Conservation (phyloP, 1,140 invertebrate species). For the Caligus rogercresseyi region DNA sequence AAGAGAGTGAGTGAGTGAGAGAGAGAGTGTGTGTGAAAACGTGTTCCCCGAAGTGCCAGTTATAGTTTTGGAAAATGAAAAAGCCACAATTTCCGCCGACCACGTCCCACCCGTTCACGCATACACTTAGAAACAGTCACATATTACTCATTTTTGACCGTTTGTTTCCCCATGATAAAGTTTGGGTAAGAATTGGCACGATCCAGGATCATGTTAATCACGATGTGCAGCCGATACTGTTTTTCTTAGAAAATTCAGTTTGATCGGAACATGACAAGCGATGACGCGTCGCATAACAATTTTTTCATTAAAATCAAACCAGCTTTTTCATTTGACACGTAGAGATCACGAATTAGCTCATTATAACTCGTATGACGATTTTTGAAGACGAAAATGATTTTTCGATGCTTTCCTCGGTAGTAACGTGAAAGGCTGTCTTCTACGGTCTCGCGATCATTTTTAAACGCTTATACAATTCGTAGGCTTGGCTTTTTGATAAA, state of each 20-base stretch:
- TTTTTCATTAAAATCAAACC: not conserved
- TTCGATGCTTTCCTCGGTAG: not conserved
- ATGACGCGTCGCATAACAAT: not conserved
- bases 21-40: no score
- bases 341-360: not conserved
- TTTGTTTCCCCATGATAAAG: not conserved
- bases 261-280: not conserved
- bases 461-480: not conserved
- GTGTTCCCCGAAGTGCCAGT: not conserved
- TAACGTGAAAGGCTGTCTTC: not conserved
- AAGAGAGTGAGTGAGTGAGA: no score
- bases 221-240: not conserved
- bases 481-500: no score
- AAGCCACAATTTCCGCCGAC: no score
- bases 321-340: not conserved
- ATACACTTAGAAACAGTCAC: not conserved
- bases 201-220: not conserved
- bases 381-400: not conserved
- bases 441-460: not conserved
- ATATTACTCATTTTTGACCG: not conserved
- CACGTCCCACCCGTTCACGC: no score
- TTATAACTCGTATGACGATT: not conserved
- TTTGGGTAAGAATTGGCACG: not conserved
- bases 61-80: not conserved
- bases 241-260: not conserved